Evolutionary conservation across 1,140 invertebrate genomes (phyloP).

Genomic region (Ceratina calcarata): DNA sequence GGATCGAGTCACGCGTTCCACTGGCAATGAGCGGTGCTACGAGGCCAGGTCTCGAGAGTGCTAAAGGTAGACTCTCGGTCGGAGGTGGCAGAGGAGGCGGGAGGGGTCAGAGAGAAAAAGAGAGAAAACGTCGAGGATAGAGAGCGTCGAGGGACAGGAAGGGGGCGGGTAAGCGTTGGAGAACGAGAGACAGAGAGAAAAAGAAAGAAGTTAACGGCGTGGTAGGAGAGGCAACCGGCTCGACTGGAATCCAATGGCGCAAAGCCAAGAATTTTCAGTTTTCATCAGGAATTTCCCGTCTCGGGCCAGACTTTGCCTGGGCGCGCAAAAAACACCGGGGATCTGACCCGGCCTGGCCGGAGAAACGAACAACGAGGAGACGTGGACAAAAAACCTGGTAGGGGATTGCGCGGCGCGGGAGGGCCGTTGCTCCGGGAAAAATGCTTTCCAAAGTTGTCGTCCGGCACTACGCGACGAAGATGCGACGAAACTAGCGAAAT

Average conservation of each 20-base stretch:
- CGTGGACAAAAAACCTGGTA: not conserved
- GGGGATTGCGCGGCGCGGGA: not conserved
- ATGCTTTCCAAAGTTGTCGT: constrained; percentile 36
- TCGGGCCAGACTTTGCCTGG: constrained; percentile 25
- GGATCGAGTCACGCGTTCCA: constrained; percentile 13
- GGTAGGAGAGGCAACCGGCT: constrained; percentile 76
- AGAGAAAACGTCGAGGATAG: not conserved
- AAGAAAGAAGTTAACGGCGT: constrained; percentile 70
- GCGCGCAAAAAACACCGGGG: constrained; percentile 25
- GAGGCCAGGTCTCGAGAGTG: constrained; percentile 1
- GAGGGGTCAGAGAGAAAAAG: not conserved
- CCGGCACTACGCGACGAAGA: not conserved
- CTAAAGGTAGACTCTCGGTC: constrained; percentile 26
- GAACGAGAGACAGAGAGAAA: constrained; percentile 35
- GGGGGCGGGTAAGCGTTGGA: constrained; percentile 1
- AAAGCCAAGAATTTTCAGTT: constrained; percentile 61
- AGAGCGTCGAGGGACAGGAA: constrained; percentile 3
- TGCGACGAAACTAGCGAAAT: not conserved
- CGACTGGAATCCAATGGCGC: constrained; percentile 76
- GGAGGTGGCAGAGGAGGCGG: constrained; percentile 39
- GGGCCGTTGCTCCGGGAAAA: constrained; percentile 5
- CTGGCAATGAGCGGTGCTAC: not conserved
- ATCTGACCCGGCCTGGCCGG: not conserved
- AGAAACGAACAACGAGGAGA: constrained; percentile 17
- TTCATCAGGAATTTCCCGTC: constrained; percentile 49